Conservation (phyloP, 1,140 invertebrate species). For the Papilio polytes region DNA sequence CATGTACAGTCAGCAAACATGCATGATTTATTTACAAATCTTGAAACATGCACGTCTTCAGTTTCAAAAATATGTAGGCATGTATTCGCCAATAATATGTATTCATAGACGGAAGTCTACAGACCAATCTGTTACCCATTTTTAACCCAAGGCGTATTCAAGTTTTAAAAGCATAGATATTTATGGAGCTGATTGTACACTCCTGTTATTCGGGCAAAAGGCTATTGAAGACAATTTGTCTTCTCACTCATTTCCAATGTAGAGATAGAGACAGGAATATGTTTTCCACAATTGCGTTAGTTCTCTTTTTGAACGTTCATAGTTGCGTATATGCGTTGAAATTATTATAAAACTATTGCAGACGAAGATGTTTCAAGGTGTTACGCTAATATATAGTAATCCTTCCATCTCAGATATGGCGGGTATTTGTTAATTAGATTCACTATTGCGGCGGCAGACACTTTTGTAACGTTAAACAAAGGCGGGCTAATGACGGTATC, state of each 20-base stretch:
- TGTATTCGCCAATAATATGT: too few species aligned
- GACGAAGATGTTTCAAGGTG: conserved; percentile 13
- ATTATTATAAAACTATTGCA: not conserved
- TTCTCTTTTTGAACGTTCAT: not conserved
- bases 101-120: too few species aligned
- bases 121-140: too few species aligned
- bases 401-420: conserved; percentile 30
- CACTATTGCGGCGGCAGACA: conserved; percentile 25
- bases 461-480: conserved; percentile 39
- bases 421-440: conserved; percentile 38
- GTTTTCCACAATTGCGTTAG: not conserved
- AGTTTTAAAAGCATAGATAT: too few species aligned
- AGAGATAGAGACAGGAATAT: not conserved
- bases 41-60: too few species aligned
- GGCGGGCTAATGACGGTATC: conserved; percentile 29
- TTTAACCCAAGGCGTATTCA: too few species aligned
- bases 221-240: not conserved
- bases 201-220: not conserved
- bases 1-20: too few species aligned
- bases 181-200: not conserved
- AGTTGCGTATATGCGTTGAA: not conserved
- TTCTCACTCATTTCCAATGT: not conserved
- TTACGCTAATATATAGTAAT: conserved; percentile 19
- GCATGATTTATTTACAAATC: too few species aligned
- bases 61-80: too few species aligned